phyloP scores from a whole-genome alignment of 1,140 invertebrate species.

The Drosophila willistoni region DNA sequence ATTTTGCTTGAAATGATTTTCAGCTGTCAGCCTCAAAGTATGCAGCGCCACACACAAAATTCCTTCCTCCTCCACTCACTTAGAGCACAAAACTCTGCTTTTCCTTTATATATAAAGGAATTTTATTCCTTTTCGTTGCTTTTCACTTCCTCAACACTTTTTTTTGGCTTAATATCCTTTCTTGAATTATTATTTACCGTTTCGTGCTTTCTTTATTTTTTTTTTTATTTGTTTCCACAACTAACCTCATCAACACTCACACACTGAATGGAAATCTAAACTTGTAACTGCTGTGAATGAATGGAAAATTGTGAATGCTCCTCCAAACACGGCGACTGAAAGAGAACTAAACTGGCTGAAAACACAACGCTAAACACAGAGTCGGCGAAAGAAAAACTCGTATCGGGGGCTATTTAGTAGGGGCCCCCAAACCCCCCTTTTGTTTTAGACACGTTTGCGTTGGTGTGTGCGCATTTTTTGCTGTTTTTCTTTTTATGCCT shows the following conservation, averaged over 20 bases:
- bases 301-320: constrained; percentile 53
- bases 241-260: constrained; percentile 80
- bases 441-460: constrained; percentile 21
- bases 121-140: not conserved
- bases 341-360: not conserved
- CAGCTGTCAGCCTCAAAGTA: constrained; percentile 61
- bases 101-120: not conserved
- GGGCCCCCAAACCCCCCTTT: not conserved
- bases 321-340: constrained; percentile 50
- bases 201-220: constrained; percentile 21
- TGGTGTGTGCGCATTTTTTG: constrained; percentile 1
- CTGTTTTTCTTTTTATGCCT: constrained; percentile 26
- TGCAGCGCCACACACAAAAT: constrained; percentile 52
- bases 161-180: not conserved
- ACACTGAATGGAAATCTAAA: constrained; percentile 68
- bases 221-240: constrained; percentile 46
- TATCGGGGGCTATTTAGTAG: constrained; percentile 12
- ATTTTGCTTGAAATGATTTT: constrained; percentile 43
- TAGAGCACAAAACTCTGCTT: constrained; percentile 26
- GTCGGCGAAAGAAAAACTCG: constrained; percentile 1
- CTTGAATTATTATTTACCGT: not conserved
- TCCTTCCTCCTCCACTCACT: constrained; percentile 6
- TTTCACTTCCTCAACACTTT: constrained; percentile 1
- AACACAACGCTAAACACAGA: too few relatives aligned
- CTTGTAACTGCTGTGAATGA: constrained; percentile 64